These are phyloP conservation scores for Sardina pilchardus DNA, from an alignment of 2,113 vertebrate species.

Conservation along the genomic window DNA sequence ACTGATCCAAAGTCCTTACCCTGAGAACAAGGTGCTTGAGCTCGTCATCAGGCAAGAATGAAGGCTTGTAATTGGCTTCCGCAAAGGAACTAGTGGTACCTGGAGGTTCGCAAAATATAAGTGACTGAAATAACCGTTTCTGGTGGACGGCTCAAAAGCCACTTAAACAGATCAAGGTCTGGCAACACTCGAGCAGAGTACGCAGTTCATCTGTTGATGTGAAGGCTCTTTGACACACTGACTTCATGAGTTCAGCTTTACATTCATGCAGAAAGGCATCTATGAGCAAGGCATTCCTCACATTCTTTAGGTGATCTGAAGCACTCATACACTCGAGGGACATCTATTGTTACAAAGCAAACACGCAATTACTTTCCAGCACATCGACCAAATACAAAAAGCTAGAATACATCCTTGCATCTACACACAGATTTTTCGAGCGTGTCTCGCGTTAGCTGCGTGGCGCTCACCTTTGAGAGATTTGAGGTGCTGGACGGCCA, in stretches of 20 bases:
- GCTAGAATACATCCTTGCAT: no score
- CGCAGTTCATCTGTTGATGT: background rate
- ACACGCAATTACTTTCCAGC: no score
- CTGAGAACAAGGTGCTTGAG: slow-evolving; percentile 83
- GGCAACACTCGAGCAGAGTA: background rate
- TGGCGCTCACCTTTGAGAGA: slow-evolving; percentile 80
- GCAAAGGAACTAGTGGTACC: slow-evolving; percentile 79
- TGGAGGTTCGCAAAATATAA: slow-evolving; percentile 47
- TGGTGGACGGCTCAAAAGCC: background rate
- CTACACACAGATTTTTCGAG: no score
- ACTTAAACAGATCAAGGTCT: background rate
- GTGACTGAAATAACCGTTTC: background rate
- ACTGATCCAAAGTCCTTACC: slow-evolving; percentile 62
- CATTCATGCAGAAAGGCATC: background rate
- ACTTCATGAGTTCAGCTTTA: background rate
- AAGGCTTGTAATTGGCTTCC: slow-evolving; percentile 81
- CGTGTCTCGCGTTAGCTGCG: background rate
- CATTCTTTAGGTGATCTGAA: background rate
- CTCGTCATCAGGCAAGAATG: slow-evolving; percentile 85
- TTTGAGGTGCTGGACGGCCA: slow-evolving; percentile 90
- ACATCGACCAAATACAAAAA: no score
- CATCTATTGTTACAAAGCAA: background rate
- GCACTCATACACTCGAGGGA: background rate
- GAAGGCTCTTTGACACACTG: background rate
- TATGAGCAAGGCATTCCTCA: background rate